A percentile compares a stretch with the other conserved stretches of the same genome.
phyloP scores from a whole-genome alignment of 2,113 vertebrate species.

The Anguilla japonica region DNA sequence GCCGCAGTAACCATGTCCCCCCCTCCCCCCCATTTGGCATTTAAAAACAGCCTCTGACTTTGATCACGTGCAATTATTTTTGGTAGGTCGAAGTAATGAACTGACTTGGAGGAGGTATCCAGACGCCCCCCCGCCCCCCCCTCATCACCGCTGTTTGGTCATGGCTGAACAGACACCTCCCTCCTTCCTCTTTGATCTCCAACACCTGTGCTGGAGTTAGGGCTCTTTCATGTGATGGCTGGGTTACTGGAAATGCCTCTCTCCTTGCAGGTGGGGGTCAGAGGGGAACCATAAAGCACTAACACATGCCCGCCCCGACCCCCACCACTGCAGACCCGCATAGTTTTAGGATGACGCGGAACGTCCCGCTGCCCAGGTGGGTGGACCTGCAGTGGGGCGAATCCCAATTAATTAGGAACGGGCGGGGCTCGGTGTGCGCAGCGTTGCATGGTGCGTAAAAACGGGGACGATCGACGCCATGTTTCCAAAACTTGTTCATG shows the following conservation, averaged over 20 bases:
- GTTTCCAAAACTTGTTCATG: too few relatives aligned
- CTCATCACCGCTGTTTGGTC: background rate
- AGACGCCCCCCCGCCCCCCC: background rate
- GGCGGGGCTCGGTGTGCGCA: background rate
- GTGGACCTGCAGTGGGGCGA: background rate
- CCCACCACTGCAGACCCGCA: too few relatives aligned
- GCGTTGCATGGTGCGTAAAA: background rate
- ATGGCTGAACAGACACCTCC: background rate
- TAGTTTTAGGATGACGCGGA: too few relatives aligned
- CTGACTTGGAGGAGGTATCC: background rate
- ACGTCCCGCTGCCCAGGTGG: background rate
- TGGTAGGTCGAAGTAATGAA: background rate
- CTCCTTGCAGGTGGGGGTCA: background rate
- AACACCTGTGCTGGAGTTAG: background rate
- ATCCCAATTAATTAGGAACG: background rate
- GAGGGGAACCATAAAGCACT: background rate
- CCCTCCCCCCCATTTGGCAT: too few relatives aligned
- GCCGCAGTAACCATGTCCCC: background rate
- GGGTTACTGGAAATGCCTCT: background rate
- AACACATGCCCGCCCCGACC: too few relatives aligned
- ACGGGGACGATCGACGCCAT: too few relatives aligned
- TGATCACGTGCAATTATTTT: constrained; percentile 3
- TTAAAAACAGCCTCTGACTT: background rate
- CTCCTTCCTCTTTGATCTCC: background rate
- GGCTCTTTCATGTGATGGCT: constrained; percentile 6